Evolutionary conservation across 2,797 vertebrate species (phyloP).

Genomic region (Ctenosaura bakeri): DNA sequence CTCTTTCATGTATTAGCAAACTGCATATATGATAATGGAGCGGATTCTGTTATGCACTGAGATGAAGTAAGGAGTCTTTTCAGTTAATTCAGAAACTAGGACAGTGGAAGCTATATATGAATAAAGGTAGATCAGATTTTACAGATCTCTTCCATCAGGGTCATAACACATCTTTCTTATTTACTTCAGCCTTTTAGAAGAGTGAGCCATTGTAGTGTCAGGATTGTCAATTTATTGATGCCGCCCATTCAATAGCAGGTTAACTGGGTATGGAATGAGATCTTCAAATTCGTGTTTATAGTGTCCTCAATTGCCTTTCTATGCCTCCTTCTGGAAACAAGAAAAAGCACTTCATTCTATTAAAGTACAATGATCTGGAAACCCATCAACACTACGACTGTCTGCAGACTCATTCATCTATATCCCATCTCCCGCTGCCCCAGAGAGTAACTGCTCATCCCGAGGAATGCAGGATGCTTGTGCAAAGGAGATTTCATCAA

Average conservation of each 20-base stretch:
- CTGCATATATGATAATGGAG: neutral
- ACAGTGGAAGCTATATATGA: neutral
- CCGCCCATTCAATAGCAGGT: neutral
- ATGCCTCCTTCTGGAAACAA: constrained; percentile 13
- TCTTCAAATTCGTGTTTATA: constrained; percentile 29
- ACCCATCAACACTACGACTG: constrained; percentile 32
- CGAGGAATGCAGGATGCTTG: constrained; percentile 62
- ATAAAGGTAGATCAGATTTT: constrained; percentile 27
- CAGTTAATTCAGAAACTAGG: neutral
- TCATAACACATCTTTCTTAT: constrained; percentile 34
- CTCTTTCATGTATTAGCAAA: constrained; percentile 32
- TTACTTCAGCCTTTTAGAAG: constrained; percentile 31
- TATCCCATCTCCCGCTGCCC: constrained; percentile 50
- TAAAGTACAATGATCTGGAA: constrained; percentile 47
- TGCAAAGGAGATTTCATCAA: constrained; percentile 41
- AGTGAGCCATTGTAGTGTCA: neutral
- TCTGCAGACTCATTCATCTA: constrained; percentile 39
- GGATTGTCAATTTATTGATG: constrained; percentile 36
- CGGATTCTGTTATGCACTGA: neutral
- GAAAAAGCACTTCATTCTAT: constrained; percentile 16
- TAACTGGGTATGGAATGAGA: constrained; percentile 13
- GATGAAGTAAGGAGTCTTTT: neutral
- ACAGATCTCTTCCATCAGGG: constrained; percentile 15
- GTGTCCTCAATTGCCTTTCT: constrained; percentile 30
- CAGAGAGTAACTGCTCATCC: constrained; percentile 57